phyloP scores from a whole-genome alignment of 30 jellyfish, hydroid and myxozoan genomes.

The Chrysaora quinquecirrha region DNA sequence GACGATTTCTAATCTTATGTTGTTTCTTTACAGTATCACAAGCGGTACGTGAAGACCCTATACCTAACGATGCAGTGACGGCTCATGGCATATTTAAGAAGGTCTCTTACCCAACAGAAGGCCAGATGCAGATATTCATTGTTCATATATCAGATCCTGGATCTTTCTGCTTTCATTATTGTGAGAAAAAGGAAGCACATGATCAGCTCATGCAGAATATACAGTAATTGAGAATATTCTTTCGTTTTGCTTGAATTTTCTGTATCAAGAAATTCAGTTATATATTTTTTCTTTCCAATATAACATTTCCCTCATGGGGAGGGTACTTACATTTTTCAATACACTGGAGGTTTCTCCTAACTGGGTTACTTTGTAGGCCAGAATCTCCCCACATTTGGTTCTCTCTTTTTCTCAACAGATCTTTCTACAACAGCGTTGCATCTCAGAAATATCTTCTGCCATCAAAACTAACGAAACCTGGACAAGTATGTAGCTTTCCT shows the following conservation, averaged over 20 bases:
- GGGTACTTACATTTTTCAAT: too few species aligned
- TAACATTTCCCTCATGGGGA: too few species aligned
- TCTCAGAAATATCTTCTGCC: slow-evolving; percentile 55
- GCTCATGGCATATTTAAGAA: slow-evolving; percentile 45
- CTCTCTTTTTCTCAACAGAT: too few species aligned
- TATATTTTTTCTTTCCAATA: too few species aligned
- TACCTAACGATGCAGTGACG: slow-evolving; percentile 48
- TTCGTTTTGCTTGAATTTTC: too few species aligned
- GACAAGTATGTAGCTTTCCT: slow-evolving; percentile 63
- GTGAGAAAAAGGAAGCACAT: slow-evolving; percentile 16
- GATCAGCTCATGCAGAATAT: slow-evolving; percentile 58
- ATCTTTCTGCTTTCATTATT: slow-evolving; percentile 73
- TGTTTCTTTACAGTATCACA: too few species aligned
- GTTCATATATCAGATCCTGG: slow-evolving; percentile 76
- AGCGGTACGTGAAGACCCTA: slow-evolving; percentile 46
- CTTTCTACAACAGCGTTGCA: slow-evolving; percentile 43
- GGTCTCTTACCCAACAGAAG: slow-evolving; percentile 47
- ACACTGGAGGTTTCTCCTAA: too few species aligned
- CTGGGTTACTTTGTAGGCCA: too few species aligned
- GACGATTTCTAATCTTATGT: too few species aligned
- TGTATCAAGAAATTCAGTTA: too few species aligned
- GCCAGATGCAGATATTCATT: slow-evolving; percentile 60
- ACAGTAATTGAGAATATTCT: slow-evolving; percentile 47
- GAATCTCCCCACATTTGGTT: too few species aligned
- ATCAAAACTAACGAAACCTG: slow-evolving; percentile 38